Evolutionary conservation across 2,797 vertebrate species (phyloP).

Genomic region (Rousettus madagascariensis): DNA sequence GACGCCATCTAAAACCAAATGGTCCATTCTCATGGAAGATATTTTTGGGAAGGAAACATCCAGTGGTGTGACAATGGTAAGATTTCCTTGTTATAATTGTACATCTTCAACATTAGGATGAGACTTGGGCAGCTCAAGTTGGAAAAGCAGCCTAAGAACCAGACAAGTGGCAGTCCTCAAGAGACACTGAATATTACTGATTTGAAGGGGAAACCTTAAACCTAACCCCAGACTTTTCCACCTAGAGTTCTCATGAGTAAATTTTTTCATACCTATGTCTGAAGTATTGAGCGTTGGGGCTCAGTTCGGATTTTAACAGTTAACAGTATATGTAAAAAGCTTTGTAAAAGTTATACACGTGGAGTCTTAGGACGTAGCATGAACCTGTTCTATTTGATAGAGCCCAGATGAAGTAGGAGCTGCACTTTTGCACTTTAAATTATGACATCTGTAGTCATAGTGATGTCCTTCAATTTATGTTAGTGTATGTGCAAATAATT

Average conservation of each 20-base stretch:
- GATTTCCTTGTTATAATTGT: neutral
- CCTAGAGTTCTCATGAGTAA: neutral
- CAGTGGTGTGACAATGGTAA: conserved; percentile 51
- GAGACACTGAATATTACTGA: neutral
- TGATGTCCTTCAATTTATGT: neutral
- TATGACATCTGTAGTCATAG: neutral
- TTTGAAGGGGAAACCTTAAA: neutral
- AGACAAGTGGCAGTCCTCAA: neutral
- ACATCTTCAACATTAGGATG: neutral
- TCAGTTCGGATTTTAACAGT: conserved; percentile 25
- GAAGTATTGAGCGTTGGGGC: neutral
- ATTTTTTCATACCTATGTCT: neutral
- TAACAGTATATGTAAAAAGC: neutral
- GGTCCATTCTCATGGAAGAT: conserved; percentile 68
- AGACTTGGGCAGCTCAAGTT: neutral
- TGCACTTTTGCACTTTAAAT: neutral
- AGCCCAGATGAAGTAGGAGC: neutral
- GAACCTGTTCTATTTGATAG: neutral
- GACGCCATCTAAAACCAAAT: conserved; percentile 64
- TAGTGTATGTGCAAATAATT: neutral
- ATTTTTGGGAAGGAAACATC: conserved; percentile 64
- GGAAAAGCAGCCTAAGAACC: neutral
- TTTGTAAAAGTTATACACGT: neutral
- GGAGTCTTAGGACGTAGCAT: neutral
- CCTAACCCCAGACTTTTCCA: neutral